These are phyloP conservation scores for Morpho achilles DNA, from an alignment of 2,888 invertebrate species.

Conservation along the genomic window DNA sequence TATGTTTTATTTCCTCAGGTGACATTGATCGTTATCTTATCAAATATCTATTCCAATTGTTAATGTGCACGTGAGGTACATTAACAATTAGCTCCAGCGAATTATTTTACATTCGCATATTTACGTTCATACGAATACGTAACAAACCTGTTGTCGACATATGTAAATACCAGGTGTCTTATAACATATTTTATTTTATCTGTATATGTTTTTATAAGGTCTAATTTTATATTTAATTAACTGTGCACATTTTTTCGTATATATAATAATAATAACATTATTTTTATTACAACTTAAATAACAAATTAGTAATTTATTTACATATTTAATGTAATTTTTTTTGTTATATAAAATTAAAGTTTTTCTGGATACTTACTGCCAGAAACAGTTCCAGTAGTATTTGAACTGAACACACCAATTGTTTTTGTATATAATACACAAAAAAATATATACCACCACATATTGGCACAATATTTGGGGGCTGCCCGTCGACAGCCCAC, in stretches of 20 bases:
- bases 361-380: constrained; percentile 53
- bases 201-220: background rate
- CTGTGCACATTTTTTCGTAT: too few species aligned
- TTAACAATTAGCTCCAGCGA: background rate
- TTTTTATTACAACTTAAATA: too few species aligned
- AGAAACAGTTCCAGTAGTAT: constrained; percentile 49
- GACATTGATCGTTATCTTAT: constrained; percentile 12
- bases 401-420: constrained; percentile 59
- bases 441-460: constrained; percentile 75
- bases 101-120: constrained; percentile 16
- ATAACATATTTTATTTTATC: constrained; percentile 14
- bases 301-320: too few species aligned
- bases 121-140: constrained; percentile 24
- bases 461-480: constrained; percentile 73
- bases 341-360: too few species aligned
- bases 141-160: constrained; percentile 29
- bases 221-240: too few species aligned
- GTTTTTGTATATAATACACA: constrained; percentile 67
- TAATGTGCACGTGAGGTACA: constrained; percentile 6
- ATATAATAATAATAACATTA: too few species aligned
- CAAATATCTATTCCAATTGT: background rate
- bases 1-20: background rate
- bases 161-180: constrained; percentile 20
- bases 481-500: constrained; percentile 77
- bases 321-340: too few species aligned